phyloP scores from a whole-genome alignment of 2,797 vertebrate species.

The Eulemur coronatus region DNA sequence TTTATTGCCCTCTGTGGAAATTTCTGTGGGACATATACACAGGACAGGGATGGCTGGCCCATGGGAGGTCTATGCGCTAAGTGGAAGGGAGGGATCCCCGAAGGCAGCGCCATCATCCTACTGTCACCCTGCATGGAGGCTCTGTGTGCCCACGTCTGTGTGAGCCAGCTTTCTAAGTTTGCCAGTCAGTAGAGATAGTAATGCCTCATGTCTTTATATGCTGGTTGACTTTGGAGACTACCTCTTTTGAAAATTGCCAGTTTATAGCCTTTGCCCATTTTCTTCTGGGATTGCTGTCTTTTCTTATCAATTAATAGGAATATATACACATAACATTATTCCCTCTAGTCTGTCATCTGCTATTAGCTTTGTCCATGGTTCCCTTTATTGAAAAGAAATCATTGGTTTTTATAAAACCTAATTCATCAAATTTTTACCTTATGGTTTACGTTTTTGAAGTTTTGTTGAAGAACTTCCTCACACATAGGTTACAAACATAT shows the following conservation, averaged over 20 bases:
- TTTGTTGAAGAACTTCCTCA: not conserved
- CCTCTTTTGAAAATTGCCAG: not conserved
- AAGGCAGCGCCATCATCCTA: not conserved
- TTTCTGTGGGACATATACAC: not conserved
- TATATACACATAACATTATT: no score
- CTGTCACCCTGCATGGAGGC: not conserved
- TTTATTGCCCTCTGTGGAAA: not conserved
- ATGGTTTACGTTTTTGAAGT: not conserved
- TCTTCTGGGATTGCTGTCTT: not conserved
- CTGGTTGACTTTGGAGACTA: not conserved
- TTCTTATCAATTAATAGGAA: not conserved
- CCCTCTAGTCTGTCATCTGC: not conserved
- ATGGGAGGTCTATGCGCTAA: not conserved
- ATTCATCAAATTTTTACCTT: not conserved
- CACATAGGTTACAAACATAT: not conserved
- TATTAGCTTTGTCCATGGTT: not conserved
- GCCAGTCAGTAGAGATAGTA: not conserved
- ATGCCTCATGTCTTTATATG: not conserved
- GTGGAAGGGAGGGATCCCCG: not conserved
- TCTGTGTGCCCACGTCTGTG: fast-evolving
- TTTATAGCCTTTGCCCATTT: not conserved
- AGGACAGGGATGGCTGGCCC: not conserved
- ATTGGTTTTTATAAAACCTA: conserved; percentile 10
- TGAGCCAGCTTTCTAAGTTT: not conserved
- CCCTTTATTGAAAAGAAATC: not conserved